Percentiles rank a stretch among this genome's conserved stretches.
Conservation (phyloP, 1,140 invertebrate species). For the Formica selysi region DNA sequence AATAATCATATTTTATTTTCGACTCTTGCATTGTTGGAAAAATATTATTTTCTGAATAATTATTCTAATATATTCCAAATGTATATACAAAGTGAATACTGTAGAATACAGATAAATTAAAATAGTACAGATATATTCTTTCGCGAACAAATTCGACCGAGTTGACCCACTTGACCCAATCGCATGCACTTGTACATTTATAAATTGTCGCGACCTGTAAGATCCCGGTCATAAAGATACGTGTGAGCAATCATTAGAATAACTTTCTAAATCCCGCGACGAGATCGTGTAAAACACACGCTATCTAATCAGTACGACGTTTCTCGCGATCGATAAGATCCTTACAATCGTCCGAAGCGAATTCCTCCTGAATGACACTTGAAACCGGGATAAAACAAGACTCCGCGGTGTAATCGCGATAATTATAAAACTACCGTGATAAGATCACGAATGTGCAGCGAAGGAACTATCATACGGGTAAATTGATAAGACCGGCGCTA, state of each 20-base stretch:
- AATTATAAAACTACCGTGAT: constrained; percentile 18
- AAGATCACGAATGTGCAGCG: not conserved
- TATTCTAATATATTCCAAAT: not conserved
- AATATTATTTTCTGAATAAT: not conserved
- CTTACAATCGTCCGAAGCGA: not conserved
- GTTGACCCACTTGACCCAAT: not conserved
- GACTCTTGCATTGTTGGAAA: not conserved
- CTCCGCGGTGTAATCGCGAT: not conserved
- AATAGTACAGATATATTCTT: not conserved
- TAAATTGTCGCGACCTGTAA: constrained; percentile 16
- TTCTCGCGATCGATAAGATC: constrained; percentile 33
- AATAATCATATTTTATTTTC: not conserved
- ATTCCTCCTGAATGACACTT: not conserved
- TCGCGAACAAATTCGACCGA: not conserved
- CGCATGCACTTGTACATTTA: not conserved
- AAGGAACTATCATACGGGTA: not conserved
- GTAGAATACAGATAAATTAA: not conserved
- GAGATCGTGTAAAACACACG: not conserved
- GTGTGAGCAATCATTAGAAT: not conserved
- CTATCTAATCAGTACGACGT: constrained; percentile 29
- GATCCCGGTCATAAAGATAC: not conserved
- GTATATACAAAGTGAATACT: too few species aligned
- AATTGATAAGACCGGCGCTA: constrained; percentile 35
- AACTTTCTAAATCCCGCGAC: constrained; percentile 39
- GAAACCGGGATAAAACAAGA: not conserved